These are phyloP conservation scores for Amyelois transitella DNA, from an alignment of 1,140 invertebrate genomes.

Conservation along the genomic window DNA sequence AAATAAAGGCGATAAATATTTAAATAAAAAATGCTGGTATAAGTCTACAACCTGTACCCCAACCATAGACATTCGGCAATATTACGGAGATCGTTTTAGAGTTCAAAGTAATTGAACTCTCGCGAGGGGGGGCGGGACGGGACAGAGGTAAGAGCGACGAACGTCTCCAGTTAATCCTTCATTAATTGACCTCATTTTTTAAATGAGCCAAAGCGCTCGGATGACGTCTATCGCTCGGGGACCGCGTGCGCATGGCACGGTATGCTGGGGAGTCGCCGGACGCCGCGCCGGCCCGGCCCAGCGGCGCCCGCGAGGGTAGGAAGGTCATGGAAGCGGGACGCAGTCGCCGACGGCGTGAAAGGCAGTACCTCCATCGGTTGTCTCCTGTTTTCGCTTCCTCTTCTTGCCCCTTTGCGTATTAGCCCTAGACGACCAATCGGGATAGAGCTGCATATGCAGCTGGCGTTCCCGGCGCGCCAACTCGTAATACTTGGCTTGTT, in stretches of 20 bases:
- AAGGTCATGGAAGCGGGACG: conserved; percentile 15
- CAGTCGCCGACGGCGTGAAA: conserved; percentile 52
- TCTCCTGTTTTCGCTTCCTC: conserved; percentile 99
- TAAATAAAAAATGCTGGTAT: conserved; percentile 63
- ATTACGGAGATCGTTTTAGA: conserved; percentile 53
- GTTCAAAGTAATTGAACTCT: conserved; percentile 65
- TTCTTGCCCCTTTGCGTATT: conserved; percentile 98
- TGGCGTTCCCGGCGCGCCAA: conserved; percentile 98
- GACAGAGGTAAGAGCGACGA: conserved; percentile 28
- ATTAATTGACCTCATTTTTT: conserved; percentile 66
- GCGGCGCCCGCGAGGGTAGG: not conserved
- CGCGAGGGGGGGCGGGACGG: conserved; percentile 15
- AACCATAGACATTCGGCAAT: conserved; percentile 68
- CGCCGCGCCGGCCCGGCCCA: too few relatives aligned
- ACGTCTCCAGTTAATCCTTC: conserved; percentile 63
- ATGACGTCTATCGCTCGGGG: conserved; percentile 41
- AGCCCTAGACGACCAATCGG: conserved; percentile 98
- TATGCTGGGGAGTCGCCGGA: too few relatives aligned
- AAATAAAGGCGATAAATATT: conserved; percentile 72
- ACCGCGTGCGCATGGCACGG: conserved; percentile 13
- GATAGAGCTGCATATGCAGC: conserved; percentile 99
- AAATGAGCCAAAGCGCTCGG: conserved; percentile 38
- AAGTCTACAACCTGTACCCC: conserved; percentile 70
- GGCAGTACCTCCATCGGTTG: conserved; percentile 93
- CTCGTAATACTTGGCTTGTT: conserved; percentile 99